Conservation (phyloP, 1,140 invertebrate species). For the Choristoneura fumiferana region DNA sequence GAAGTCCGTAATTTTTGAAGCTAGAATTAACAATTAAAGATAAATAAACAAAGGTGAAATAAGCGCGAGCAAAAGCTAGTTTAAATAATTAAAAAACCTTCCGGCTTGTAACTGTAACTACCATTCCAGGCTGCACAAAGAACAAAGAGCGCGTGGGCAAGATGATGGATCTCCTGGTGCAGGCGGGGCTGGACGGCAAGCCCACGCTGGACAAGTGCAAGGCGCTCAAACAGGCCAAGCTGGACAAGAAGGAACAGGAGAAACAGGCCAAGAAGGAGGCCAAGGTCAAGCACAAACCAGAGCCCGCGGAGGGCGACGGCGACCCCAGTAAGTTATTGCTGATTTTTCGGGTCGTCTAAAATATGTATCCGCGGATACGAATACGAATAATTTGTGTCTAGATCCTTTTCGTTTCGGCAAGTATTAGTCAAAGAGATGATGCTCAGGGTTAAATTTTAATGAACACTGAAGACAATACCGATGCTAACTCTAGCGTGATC, state of each 20-base stretch:
- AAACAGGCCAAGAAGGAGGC: slow-evolving; percentile 66
- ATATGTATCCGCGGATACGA: too few relatives aligned
- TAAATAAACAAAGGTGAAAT: too few relatives aligned
- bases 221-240: slow-evolving; percentile 68
- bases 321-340: not conserved
- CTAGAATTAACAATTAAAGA: too few relatives aligned
- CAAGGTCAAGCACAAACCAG: slow-evolving; percentile 54
- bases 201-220: slow-evolving; percentile 72
- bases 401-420: too few relatives aligned
- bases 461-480: too few relatives aligned
- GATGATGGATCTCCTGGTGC: slow-evolving; percentile 62
- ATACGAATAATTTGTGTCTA: too few relatives aligned
- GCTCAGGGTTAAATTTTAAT: too few relatives aligned
- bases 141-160: slow-evolving; percentile 73
- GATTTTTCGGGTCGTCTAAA: too few relatives aligned
- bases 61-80: too few relatives aligned
- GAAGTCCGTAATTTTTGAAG: too few relatives aligned
- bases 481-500: too few relatives aligned
- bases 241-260: slow-evolving; percentile 67
- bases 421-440: too few relatives aligned
- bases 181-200: slow-evolving; percentile 69
- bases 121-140: slow-evolving; percentile 66
- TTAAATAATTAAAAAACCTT: not conserved
- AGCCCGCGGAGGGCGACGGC: slow-evolving; percentile 35
- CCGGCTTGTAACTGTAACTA: not conserved